Evolutionary conservation across 2,113 vertebrate species (phyloP).

Genomic region (Gymnocephalus cernua): DNA sequence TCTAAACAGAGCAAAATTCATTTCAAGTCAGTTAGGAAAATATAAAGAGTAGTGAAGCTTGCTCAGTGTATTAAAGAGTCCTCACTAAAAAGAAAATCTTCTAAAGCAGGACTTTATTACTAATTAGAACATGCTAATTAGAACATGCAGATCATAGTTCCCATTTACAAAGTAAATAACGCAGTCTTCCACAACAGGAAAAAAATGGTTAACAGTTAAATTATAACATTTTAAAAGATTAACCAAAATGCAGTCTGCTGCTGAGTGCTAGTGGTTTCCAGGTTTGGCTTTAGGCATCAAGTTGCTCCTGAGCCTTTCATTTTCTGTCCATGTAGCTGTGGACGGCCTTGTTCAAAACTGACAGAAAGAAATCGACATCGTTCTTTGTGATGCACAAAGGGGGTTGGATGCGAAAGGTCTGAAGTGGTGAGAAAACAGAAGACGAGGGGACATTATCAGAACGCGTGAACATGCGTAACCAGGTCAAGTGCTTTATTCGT

Average conservation of each 20-base stretch:
- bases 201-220: not conserved
- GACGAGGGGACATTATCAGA: not conserved
- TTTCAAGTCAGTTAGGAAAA: not conserved
- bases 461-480: no score
- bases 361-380: constrained; percentile 5
- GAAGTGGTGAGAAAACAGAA: not conserved
- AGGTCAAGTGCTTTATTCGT: not conserved
- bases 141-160: not conserved
- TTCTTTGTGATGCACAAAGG: constrained; percentile 18
- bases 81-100: not conserved
- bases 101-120: no score
- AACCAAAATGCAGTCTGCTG: not conserved
- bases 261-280: not conserved
- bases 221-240: not conserved
- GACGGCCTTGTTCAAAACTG: not conserved
- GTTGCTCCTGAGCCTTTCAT: not conserved
- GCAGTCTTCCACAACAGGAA: not conserved
- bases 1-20: not conserved
- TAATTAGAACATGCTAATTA: not conserved
- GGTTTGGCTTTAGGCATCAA: not conserved
- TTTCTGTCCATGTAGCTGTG: not conserved
- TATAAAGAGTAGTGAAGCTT: not conserved
- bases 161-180: not conserved
- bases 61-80: not conserved
- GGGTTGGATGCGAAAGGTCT: constrained; percentile 10